These are phyloP conservation scores for Anolis sagrei DNA, from an alignment of 2,113 vertebrate species.

Conservation along the genomic window DNA sequence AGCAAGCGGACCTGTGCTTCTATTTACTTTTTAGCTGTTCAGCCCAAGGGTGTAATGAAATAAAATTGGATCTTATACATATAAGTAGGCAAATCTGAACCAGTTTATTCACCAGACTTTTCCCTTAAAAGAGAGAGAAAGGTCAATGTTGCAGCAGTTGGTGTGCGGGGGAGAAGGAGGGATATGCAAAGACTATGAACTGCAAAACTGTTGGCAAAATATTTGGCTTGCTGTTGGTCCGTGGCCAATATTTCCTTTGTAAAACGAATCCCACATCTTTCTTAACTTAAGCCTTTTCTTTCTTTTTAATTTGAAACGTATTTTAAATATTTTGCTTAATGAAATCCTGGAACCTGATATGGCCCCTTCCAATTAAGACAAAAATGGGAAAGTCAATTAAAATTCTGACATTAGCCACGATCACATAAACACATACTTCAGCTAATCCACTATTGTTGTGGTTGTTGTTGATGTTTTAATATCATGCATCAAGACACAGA, in stretches of 20 bases:
- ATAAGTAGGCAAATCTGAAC: conserved; percentile 70
- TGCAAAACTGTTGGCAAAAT: conserved; percentile 78
- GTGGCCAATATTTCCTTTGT: conserved; percentile 78
- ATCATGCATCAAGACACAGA: conserved; percentile 22
- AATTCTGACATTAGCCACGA: conserved; percentile 67
- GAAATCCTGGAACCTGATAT: conserved; percentile 75
- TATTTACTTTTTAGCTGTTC: conserved; percentile 61
- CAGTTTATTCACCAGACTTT: conserved; percentile 70
- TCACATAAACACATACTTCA: conserved; percentile 65
- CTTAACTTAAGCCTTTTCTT: conserved; percentile 78
- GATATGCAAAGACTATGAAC: conserved; percentile 64
- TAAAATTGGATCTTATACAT: conserved; percentile 66
- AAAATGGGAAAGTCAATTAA: conserved; percentile 75
- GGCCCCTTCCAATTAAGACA: conserved; percentile 69
- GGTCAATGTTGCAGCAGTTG: conserved; percentile 46
- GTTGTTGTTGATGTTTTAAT: conserved; percentile 30
- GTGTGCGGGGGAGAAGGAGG: conserved; percentile 37
- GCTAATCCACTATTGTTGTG: conserved; percentile 39
- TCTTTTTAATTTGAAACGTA: conserved; percentile 81
- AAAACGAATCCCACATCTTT: conserved; percentile 85
- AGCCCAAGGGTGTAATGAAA: conserved; percentile 68
- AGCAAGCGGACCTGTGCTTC: conserved; percentile 60
- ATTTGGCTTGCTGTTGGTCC: conserved; percentile 74
- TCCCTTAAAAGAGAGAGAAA: conserved; percentile 69
- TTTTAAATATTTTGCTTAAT: conserved; percentile 83